Base-by-base conservation (phyloP, 2,113 vertebrate genomes). In the Litocranius walleri region DNA sequence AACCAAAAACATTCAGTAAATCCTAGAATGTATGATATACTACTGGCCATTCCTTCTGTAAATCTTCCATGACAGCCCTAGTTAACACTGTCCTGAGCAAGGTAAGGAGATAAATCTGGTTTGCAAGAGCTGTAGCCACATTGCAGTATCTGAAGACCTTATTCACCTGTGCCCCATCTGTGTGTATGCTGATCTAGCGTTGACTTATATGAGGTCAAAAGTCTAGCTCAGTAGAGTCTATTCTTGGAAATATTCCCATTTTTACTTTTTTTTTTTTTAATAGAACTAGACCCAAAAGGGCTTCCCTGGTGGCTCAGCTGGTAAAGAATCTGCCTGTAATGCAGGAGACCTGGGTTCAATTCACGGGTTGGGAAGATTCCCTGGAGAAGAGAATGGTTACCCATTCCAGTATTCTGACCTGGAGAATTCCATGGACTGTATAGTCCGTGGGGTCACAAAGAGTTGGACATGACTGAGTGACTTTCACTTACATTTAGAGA, bases 1-100 rank as follows among this genome's bases (percentile, higher is more conserved):
- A 95, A 94, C 57, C 25, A 61, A 92, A 57, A 57, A 40, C 36
- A 94, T 59, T 90, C 54, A 92, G 54, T n/a, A 95, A 93, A 88
- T 82, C 27, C 36, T 29, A 64, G 62, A 85, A 85, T 81, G 36
- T 85, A 36, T 93, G 67, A 77, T 29, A 71, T 85, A 57, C n/a
- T 91, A 92, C 23, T 57, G 14, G 40, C 40, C 54, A 83, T 64
- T 95, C 43, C 29, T 88, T 88, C n/a, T 81, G 78, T n/a, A 59
- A 43, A 54, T 30, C 89, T 90, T 62, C 88, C 25, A 7, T 83
- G 19, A 87, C 52, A 56, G 43, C 21, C 84, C 7, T 25, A 50
- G 43, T 96, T 85, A 95, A 54, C 40, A 91, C 80, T 64, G 52
- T 61, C 30, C 23, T n/a, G 91, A 25, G 45, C 25, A 91, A 85